Base-by-base conservation (phyloP, 1,140 invertebrate species). In the Ceratina calcarata region DNA sequence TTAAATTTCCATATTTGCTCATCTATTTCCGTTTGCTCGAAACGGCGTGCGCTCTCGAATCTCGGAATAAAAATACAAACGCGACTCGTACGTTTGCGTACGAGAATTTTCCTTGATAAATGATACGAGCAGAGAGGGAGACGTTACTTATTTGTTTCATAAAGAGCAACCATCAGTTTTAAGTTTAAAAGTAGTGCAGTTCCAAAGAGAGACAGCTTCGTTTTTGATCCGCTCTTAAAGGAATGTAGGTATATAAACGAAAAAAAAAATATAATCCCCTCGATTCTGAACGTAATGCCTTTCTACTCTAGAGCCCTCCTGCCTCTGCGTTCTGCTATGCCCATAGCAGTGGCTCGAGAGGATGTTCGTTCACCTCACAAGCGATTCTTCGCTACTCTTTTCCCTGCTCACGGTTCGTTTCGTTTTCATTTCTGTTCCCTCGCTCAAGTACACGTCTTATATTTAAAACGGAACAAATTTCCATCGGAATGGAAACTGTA, bases 261-360 rank as follows among this genome's bases (percentile, higher is more conserved):
- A 72, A 78, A 78, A n/a, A 68, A 78, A 72, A 78, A 78, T 78
- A 78, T 78, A 78, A 78, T 78, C 76, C 69, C 20, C 32, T 20
- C 32, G 76, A 27, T 78, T 57, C 51, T 27, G 51, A 78, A 65
- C 60, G 60, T 16, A 72, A 72, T 65, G 60, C 68, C 60, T 61
- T 72, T 51, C 51, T 57, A 58, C 76, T 78, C 24, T 37, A n/a
- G 32, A 55, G 10, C 32, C 68, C 58, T 64, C 61, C 13, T 51
- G n/a, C 32, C 66, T 64, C 20, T 2, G 49, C 10, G 24, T 49
- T 65, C 61, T 53, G 12, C 53, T 15, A 58, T 32, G 57, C 27
- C 24, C 13, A 3, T 16, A 18, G 24, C 51, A 58, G 8, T 37
- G n/a, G 27, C 49, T 22, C 58, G 61, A 37, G 20, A 69, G 58